Conservation (phyloP, 2,888 invertebrate genomes). For the Dysmachus trigonus region DNA sequence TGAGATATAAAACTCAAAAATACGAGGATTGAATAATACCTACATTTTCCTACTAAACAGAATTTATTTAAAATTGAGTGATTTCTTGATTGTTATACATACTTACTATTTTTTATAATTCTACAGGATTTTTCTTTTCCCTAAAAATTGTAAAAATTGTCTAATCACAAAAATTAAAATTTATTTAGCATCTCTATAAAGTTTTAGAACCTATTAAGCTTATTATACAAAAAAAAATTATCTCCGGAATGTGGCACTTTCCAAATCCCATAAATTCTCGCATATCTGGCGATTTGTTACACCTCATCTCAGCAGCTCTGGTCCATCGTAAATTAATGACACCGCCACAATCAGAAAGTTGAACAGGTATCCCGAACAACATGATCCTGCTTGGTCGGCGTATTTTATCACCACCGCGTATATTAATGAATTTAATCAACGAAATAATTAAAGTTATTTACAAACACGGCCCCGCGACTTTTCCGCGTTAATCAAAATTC, state of each 20-base stretch:
- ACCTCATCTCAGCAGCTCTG: background rate
- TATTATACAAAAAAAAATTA: background rate
- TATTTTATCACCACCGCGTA: slow-evolving; percentile 11
- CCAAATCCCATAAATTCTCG: background rate
- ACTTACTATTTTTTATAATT: background rate
- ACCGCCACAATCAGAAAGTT: background rate
- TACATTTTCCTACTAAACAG: no score
- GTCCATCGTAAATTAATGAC: background rate
- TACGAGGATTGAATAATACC: no score
- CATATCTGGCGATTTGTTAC: slow-evolving; percentile 7
- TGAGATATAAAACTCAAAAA: no score
- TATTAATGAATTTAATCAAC: slow-evolving; percentile 28
- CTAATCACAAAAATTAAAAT: background rate
- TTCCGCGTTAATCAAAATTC: slow-evolving; percentile 21
- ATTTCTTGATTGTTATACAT: no score
- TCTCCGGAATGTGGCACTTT: background rate
- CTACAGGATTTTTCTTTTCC: background rate
- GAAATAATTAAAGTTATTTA: slow-evolving; percentile 35
- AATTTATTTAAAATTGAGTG: no score
- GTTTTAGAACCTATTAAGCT: background rate
- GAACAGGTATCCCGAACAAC: background rate
- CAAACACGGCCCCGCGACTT: slow-evolving; percentile 3
- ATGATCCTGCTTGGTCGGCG: background rate
- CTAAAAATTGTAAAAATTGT: background rate
- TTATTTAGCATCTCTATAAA: background rate